Base-by-base conservation (phyloP, 2,113 vertebrate genomes). In the Eidolon helvum region DNA sequence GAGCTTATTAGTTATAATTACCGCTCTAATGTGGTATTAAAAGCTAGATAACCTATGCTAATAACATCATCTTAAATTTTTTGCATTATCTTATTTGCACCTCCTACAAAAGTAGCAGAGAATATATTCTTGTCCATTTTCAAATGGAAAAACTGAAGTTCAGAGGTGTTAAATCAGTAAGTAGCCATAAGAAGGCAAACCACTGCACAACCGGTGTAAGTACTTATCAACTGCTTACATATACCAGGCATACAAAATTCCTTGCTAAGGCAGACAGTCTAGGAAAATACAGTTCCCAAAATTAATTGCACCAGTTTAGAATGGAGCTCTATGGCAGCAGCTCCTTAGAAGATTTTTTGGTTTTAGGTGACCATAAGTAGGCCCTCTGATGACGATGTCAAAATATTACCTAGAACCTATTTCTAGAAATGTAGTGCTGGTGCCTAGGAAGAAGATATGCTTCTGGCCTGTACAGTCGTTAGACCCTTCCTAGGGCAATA, bases 1-100 rank as follows among this genome's bases (percentile, higher is more conserved):
- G 40, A 57, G 68, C 86, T 93, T 83, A 83, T 10, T 55, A 50
- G 63, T 91, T 97, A 86, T 91, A 97, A 98, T 90, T 95, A 93
- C 68, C 83, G 95, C 94, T 89, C 68, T 91, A 24, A 8, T 71
- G 19, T 94, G 57, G 24, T 91, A 89, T 94, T 96, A 84, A 95
- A 95, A 75, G 43, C 38, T 86, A 93, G 28, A 74, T 92, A 91
- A 78, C 69, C 93, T 87, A 66, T 93, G 53, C 92, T 95, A 68
- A 91, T 89, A 68, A 63, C 7, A 86, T 82, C 71, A 26, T 35
- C 3, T 75, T 61, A 71, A 4, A 33, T 79, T 66, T 15, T 78
- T 84, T 71, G 11, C 16, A 35, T 77, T 63, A 87, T 96, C 90
- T 92, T 38, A 86, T 80, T 28, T 24, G 24, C 92, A 48, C 55